A percentile compares a stretch with the other conserved stretches of the same genome.
Evolutionary conservation across 2,797 vertebrate species (phyloP).

Genomic region (Aselliscus stoliczkanus): DNA sequence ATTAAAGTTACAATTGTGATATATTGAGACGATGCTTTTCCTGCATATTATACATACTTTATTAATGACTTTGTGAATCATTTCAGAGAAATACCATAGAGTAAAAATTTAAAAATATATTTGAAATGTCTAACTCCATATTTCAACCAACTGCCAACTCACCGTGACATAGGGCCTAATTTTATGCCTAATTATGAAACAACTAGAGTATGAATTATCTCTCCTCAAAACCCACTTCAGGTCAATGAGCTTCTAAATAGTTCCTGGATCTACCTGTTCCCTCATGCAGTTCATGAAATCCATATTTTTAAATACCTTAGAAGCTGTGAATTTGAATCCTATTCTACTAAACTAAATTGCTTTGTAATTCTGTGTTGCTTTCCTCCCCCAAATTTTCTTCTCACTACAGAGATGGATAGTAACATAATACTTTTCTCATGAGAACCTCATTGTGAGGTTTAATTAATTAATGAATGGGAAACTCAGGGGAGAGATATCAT

Average conservation of each 20-base stretch:
- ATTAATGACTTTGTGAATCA: constrained; percentile 5
- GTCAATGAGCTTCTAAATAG: neutral
- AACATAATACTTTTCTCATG: neutral
- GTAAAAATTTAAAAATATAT: neutral
- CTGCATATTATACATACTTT: neutral
- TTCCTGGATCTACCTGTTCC: neutral
- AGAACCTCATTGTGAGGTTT: neutral
- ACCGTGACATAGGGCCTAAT: neutral
- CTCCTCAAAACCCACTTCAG: neutral
- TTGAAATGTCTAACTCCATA: neutral
- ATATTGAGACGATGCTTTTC: neutral
- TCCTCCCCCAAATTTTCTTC: neutral
- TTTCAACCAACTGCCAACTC: neutral
- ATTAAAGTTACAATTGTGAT: neutral
- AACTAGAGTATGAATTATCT: neutral
- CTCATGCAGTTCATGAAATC: neutral
- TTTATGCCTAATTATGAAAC: neutral
- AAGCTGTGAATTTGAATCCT: neutral
- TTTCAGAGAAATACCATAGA: neutral
- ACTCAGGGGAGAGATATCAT: constrained; percentile 42
- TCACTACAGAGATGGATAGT: neutral
- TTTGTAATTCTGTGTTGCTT: neutral
- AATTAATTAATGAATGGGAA: constrained; percentile 37
- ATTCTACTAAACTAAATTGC: neutral
- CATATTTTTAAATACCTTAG: neutral